Conservation (phyloP, 2,113 vertebrate species). For the Steatornis caripensis region DNA sequence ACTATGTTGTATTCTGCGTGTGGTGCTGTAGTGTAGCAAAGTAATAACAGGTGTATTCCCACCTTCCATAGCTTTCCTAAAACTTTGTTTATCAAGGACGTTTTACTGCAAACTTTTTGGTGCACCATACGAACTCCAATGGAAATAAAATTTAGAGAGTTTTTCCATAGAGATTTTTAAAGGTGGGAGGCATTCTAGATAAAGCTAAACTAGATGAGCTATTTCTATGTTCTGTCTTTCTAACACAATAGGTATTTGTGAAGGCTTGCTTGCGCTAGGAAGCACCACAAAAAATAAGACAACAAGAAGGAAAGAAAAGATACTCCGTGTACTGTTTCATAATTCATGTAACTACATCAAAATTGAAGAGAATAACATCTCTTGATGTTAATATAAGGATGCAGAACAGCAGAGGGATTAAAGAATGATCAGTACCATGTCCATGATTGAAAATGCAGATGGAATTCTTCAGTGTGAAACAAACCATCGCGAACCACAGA, state of each 20-base stretch:
- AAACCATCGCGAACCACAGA: background rate
- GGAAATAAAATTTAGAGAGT: background rate
- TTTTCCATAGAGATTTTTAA: background rate
- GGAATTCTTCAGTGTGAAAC: background rate
- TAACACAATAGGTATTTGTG: background rate
- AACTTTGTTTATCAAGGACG: background rate
- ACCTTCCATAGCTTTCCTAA: background rate
- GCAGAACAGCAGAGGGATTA: background rate
- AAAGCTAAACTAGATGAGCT: background rate
- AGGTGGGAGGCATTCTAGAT: background rate
- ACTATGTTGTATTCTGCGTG: background rate
- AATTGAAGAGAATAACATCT: background rate
- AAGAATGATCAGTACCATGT: background rate
- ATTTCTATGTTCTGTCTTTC: background rate
- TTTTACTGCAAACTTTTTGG: background rate
- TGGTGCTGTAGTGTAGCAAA: background rate
- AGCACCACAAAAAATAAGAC: background rate
- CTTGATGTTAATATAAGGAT: background rate
- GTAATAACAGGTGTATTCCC: background rate
- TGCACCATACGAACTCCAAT: background rate
- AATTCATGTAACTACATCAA: constrained; percentile 8
- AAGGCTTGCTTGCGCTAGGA: background rate
- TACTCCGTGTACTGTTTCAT: background rate
- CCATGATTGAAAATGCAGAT: background rate
- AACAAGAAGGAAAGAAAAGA: background rate